Percentiles rank a stretch among this genome's conserved stretches.
Conservation (phyloP, 2,888 invertebrate genomes). For the Cinara cedri region DNA sequence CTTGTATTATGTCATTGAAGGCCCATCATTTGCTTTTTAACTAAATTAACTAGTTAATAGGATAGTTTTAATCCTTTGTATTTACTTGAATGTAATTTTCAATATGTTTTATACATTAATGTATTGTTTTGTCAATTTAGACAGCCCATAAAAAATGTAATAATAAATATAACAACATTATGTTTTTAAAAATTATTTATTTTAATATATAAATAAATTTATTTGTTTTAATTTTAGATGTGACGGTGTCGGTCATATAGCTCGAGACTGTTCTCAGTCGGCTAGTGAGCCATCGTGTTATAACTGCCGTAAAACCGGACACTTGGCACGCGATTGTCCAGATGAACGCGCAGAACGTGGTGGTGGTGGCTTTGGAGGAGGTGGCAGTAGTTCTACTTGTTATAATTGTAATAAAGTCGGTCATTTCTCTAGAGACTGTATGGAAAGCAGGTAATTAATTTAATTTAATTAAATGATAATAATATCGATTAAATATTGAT, state of each 20-base stretch:
- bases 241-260: constrained; percentile 91
- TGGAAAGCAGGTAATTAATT: constrained; percentile 64
- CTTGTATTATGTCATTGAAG: too few species aligned
- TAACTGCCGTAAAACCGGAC: constrained; percentile 75
- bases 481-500: neutral
- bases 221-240: constrained; percentile 66
- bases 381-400: constrained; percentile 68
- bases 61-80: too few species aligned
- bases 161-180: too few species aligned
- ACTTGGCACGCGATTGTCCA: constrained; percentile 72
- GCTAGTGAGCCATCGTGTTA: constrained; percentile 66
- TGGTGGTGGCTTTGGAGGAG: constrained; percentile 90
- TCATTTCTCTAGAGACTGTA: constrained; percentile 72
- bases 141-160: too few species aligned
- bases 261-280: constrained; percentile 85
- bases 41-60: too few species aligned
- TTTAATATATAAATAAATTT: too few species aligned
- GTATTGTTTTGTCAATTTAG: too few species aligned
- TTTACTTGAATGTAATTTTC: too few species aligned
- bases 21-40: too few species aligned
- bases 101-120: too few species aligned
- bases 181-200: too few species aligned
- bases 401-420: constrained; percentile 90
- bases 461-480: neutral
- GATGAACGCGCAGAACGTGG: constrained; percentile 62